Evolutionary conservation across 2,113 vertebrate species (phyloP), one percentile per base, ranked within the genome.

Genomic region (Anser cygnoides): DNA sequence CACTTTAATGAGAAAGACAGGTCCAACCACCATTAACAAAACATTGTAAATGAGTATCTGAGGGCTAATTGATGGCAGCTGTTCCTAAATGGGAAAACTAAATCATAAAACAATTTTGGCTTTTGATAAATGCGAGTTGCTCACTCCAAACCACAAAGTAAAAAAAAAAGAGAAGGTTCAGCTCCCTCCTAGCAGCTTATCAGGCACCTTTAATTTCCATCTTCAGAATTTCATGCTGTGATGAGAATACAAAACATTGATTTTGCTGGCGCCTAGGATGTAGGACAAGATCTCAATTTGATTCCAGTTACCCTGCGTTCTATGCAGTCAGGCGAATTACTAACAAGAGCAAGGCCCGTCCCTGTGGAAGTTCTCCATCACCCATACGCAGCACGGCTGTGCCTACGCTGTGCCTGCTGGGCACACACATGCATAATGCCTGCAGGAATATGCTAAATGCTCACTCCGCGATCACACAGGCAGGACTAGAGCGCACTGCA

Each of bases 171-270:
- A 91, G 84, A 84, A 41, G 37, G 44, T 79, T 39, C 20, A 7
- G 86, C 87, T 84, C 78, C 35, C 72, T 58, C 46, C 37, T 50
- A 26, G 88, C 71, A 61, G 71, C 89, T 73, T 46, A 86, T 77
- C 89, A 90, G 91, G 68, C 90, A 76, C 76, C 37, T 90, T 92
- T 77, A 71, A 94, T 84, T 96, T 90, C 83, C 68, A 96, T 52
- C 92, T 35, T 62, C 72, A 50, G 77, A 39, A 39, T 41, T 63
- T 75, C 89, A 72, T 33, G 89, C 91, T 91, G 90, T 21, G 81
- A 37, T 26, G 78, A 87, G 75, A 87, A 75, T 35, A 72, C 58
- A 93, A 49, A 37, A 43, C 31, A 94, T 61, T n/a, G 84, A 97
- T 96, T 77, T 44, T 83, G 57, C 92, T 85, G 5, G 1, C 91